Conservation (phyloP, 2,888 invertebrate genomes). For the Cosmia trapezina region DNA sequence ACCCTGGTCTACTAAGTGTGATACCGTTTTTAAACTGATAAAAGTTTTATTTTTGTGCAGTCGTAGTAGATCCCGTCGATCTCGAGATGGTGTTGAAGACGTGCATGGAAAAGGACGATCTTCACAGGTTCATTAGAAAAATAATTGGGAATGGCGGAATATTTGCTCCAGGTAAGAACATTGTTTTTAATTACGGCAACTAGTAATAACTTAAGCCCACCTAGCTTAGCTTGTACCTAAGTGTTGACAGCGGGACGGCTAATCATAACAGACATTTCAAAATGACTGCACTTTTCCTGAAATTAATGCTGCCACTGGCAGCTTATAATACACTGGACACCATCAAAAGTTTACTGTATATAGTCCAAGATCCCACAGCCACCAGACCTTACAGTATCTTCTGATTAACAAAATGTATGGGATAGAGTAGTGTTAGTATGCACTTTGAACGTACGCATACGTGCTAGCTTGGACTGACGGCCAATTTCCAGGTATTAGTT, state of each 20-base stretch:
- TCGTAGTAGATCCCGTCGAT: conserved; percentile 79
- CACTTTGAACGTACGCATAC: no score
- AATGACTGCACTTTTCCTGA: neutral
- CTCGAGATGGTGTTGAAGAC: conserved; percentile 81
- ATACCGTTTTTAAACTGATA: neutral
- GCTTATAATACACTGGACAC: neutral
- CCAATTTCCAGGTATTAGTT: no score
- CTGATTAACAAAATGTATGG: no score
- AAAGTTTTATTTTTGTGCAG: conserved; percentile 63
- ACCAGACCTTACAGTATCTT: no score
- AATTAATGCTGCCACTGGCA: neutral
- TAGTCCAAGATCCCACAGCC: no score
- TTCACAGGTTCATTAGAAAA: conserved; percentile 79
- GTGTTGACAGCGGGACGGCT: neutral
- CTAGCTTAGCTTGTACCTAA: no score
- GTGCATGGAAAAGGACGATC: conserved; percentile 83
- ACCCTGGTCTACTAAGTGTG: no score
- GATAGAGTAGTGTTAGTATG: no score
- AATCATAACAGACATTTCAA: neutral
- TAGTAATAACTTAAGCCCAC: neutral
- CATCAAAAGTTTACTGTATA: neutral
- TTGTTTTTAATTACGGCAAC: neutral
- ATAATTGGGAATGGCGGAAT: conserved; percentile 80
- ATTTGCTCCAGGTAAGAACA: conserved; percentile 79
- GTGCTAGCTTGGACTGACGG: no score